Evolutionary conservation across 1,140 invertebrate genomes (phyloP), one percentile per base, ranked within the genome.

Genomic region (Zaprionus capensis): DNA sequence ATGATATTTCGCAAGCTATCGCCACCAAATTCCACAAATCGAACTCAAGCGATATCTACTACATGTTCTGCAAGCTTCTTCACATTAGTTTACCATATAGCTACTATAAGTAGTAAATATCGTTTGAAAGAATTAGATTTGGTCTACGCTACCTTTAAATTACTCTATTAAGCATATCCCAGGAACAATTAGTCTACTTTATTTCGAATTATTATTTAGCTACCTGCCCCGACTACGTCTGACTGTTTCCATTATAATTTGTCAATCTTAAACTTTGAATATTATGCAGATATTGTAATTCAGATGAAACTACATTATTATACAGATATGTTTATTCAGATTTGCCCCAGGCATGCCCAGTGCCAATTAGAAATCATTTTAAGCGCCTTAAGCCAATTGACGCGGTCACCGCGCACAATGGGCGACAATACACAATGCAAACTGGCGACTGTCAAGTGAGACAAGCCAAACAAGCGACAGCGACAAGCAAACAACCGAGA

Each of bases 301-400:
- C 14, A 6, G 51, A 28, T 56, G 41, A 46, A 46, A 46, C 41
- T 46, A 46, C 24, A n/a, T 31, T 57, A 57, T 34, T 58, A 20
- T 66, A 53, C 12, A 36, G 36, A 49, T 38, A 22, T 51, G n/a
- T n/a, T 20, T 34, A 49, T 68, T 46, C 6, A 31, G 53, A 28
- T 46, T 57, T 36, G 38, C 73, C 71, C 2, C 7, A 0, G 22
- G 11, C 49, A 36, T 9, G n/a, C 64, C 58, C 63, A 71, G 66
- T 49, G 74, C 59, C 82, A 85, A 88, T 88, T 88, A 90, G 86
- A 90, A 88, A 90, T 79, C 78, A 90, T 88, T 85, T 88, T 53
- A 88, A 90, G 78, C 78, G 75, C 85, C 85, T 79, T 88, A 76
- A 79, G 84, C 84, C 84, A 88, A 88, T 88, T 90, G 85, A 71